A percentile compares a stretch with the other conserved stretches of the same genome.
Evolutionary conservation across 2,888 invertebrate genomes (phyloP).

Genomic region (Fragum sueziense): DNA sequence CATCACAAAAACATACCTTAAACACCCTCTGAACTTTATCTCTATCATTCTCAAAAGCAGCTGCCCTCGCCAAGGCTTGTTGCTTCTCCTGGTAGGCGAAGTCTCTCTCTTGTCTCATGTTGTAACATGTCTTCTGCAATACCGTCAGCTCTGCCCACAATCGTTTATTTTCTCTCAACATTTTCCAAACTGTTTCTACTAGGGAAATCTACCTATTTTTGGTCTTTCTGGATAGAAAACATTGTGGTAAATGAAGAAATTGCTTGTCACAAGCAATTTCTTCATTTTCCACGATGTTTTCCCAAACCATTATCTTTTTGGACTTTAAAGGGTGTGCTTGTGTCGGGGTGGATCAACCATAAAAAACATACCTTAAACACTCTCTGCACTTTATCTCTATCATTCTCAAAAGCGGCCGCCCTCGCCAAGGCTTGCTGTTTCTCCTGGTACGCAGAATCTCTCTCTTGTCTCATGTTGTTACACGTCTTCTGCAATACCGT

Average conservation of each 20-base stretch:
- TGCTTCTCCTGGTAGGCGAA: constrained; percentile 78
- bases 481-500: constrained; percentile 77
- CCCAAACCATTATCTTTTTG: no score
- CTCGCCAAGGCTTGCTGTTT: constrained; percentile 79
- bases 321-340: no score
- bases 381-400: constrained; percentile 81
- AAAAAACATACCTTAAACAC: constrained; percentile 81
- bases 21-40: constrained; percentile 81
- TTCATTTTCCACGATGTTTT: no score
- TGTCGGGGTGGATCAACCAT: no score
- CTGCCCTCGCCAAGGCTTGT: constrained; percentile 78
- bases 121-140: constrained; percentile 76
- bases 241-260: no score
- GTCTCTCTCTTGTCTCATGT: constrained; percentile 78
- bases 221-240: no score
- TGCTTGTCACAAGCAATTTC: no score
- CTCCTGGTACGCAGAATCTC: constrained; percentile 78
- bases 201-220: no score
- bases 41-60: constrained; percentile 80
- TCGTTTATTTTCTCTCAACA: constrained; percentile 80
- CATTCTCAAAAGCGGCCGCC: constrained; percentile 80
- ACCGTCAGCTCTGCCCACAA: constrained; percentile 76
- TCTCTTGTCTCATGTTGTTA: constrained; percentile 77
- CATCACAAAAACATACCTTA: constrained; percentile 77
- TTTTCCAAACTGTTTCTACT: no score